Conservation (phyloP, 2,797 vertebrate species). For the Coranthus polyacanthus region DNA sequence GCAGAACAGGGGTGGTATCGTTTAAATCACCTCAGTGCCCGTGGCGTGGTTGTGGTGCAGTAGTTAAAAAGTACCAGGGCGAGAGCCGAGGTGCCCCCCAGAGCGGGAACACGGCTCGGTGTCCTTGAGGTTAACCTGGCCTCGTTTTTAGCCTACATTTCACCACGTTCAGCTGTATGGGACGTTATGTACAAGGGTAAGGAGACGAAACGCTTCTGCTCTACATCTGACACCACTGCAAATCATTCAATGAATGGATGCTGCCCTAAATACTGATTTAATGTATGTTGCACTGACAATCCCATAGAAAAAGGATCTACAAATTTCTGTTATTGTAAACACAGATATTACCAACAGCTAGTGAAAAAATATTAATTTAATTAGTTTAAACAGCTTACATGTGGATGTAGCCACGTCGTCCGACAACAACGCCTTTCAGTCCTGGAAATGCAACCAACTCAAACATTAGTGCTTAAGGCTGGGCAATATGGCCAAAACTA, state of each 20-base stretch:
- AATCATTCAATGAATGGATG: constrained; percentile 5
- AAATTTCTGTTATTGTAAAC: background rate
- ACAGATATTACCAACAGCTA: too few species aligned
- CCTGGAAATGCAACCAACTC: too few species aligned
- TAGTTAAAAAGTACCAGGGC: constrained; percentile 28
- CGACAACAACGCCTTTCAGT: too few species aligned
- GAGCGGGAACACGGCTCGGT: constrained; percentile 31
- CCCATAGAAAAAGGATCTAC: background rate
- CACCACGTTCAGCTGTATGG: constrained; percentile 39
- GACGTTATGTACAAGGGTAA: constrained; percentile 35
- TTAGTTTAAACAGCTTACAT: too few species aligned
- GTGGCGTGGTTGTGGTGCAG: constrained; percentile 31
- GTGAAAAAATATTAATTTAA: too few species aligned
- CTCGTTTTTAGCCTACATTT: constrained; percentile 72
- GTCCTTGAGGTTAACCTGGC: constrained; percentile 70
- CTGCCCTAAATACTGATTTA: background rate
- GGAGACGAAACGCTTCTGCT: constrained; percentile 29
- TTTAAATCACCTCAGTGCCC: constrained; percentile 35
- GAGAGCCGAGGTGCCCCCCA: constrained; percentile 39
- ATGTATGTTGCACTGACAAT: background rate
- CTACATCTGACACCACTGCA: constrained; percentile 15
- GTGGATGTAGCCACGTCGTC: too few species aligned
- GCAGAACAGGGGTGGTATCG: constrained; percentile 43
- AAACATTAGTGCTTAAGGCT: too few species aligned
- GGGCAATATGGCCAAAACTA: too few species aligned